These are phyloP conservation scores for Xyliphius kryptos DNA, from an alignment of 2,113 vertebrate species.

Conservation along the genomic window DNA sequence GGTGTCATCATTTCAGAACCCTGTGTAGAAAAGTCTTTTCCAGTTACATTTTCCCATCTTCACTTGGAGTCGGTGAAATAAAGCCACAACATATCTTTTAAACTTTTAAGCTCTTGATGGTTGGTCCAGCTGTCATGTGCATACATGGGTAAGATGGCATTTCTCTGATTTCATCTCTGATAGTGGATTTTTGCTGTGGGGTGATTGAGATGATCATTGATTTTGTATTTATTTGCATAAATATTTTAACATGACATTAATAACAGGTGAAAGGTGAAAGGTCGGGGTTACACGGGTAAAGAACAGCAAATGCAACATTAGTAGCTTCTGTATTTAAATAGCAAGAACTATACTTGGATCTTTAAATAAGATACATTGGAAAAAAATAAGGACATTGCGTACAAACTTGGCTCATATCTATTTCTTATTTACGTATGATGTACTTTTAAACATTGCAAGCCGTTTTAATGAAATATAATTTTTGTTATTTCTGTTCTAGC, in stretches of 20 bases:
- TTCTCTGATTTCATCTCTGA: too few species aligned
- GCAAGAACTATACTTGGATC: constrained; percentile 44
- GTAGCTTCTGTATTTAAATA: too few species aligned
- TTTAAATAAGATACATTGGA: constrained; percentile 44
- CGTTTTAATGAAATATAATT: constrained; percentile 59
- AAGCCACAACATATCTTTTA: too few species aligned
- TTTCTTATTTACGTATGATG: constrained; percentile 22
- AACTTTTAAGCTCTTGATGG: too few species aligned
- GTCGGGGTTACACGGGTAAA: constrained; percentile 45
- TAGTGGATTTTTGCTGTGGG: too few species aligned
- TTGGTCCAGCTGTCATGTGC: too few species aligned
- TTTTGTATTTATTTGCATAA: too few species aligned
- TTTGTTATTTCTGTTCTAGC: constrained; percentile 13
- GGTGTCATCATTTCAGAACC: constrained; percentile 34
- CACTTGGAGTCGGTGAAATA: constrained; percentile 1
- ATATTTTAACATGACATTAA: constrained; percentile 14
- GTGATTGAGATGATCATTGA: background rate
- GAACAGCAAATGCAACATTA: too few species aligned
- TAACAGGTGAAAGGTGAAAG: constrained; percentile 39
- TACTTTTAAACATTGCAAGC: constrained; percentile 36
- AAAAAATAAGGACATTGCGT: constrained; percentile 48
- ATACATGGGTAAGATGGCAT: too few species aligned
- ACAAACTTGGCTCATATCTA: constrained; percentile 48
- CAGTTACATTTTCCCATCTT: constrained; percentile 3
- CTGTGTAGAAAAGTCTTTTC: constrained; percentile 14